Evolutionary conservation across 2,888 invertebrate genomes (phyloP).

Genomic region (Noctua comes): DNA sequence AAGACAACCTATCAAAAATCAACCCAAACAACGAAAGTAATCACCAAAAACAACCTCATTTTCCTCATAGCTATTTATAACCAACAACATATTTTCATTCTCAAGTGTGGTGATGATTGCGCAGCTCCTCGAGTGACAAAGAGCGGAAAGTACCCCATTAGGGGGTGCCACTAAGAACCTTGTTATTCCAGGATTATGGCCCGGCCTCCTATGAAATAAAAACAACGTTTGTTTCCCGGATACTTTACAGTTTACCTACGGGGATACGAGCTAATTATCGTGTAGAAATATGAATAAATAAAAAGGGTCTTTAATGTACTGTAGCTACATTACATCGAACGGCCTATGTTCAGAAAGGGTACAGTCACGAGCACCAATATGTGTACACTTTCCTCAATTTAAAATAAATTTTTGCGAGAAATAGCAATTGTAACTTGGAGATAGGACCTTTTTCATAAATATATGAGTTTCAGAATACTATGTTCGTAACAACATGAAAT

Average conservation of each 20-base stretch:
- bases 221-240: conserved; percentile 42
- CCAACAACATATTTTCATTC: conserved; percentile 37
- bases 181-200: conserved; percentile 74
- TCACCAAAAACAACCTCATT: not conserved
- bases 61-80: conserved; percentile 1
- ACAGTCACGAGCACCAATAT: too few relatives aligned
- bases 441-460: too few relatives aligned
- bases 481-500: too few relatives aligned
- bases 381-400: too few relatives aligned
- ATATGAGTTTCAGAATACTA: too few relatives aligned
- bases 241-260: conserved; percentile 12
- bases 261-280: conserved; percentile 10
- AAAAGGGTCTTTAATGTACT: not conserved
- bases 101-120: conserved; percentile 57
- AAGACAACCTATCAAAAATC: not conserved
- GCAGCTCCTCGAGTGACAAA: conserved; percentile 69
- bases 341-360: not conserved
- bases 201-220: conserved; percentile 63
- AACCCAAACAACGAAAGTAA: not conserved
- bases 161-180: conserved; percentile 63
- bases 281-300: conserved; percentile 24
- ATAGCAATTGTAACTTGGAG: too few relatives aligned
- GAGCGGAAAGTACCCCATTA: conserved; percentile 73
- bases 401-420: too few relatives aligned
- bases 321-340: not conserved